Percentiles rank a stretch among this genome's conserved stretches.
Evolutionary conservation across 2,113 vertebrate species (phyloP).

Genomic region (Leiothrix lutea): DNA sequence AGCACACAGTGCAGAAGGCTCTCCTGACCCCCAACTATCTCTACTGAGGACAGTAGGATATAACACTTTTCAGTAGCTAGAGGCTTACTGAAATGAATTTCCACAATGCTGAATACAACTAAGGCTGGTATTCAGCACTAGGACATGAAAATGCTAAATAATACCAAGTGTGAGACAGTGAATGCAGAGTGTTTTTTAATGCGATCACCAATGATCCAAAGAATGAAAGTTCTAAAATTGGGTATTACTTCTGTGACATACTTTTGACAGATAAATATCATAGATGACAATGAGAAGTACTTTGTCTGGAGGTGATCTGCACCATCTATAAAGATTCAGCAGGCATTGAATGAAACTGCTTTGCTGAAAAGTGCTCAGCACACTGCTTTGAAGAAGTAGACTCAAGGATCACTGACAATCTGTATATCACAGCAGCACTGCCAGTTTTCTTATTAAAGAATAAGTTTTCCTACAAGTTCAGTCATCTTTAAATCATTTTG

Average conservation of each 20-base stretch:
- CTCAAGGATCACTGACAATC: conserved; percentile 50
- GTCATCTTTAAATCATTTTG: conserved; percentile 24
- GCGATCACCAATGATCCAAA: conserved; percentile 4
- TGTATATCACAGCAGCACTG: conserved; percentile 37
- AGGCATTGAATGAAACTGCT: conserved; percentile 17
- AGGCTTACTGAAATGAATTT: conserved; percentile 25
- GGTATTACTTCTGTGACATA: conserved; percentile 45
- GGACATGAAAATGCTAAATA: background rate
- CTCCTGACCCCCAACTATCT: background rate
- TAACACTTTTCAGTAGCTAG: background rate
- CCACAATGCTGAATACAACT: background rate
- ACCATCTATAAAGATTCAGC: conserved; percentile 37
- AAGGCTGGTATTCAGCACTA: background rate
- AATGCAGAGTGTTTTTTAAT: background rate
- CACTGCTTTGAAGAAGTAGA: conserved; percentile 56
- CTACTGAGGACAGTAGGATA: background rate
- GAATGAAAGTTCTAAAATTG: conserved; percentile 21
- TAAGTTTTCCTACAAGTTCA: conserved; percentile 22
- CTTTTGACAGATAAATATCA: conserved; percentile 52
- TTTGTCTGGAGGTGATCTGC: conserved; percentile 59
- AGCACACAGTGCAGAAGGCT: background rate
- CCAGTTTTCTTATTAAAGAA: conserved; percentile 27
- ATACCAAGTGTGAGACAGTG: background rate
- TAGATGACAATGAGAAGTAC: conserved; percentile 2
- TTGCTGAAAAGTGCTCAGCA: conserved; percentile 52